Evolutionary conservation across 2,113 vertebrate species (phyloP), one percentile per base, ranked within the genome.

Genomic region (Bothrops jararaca): DNA sequence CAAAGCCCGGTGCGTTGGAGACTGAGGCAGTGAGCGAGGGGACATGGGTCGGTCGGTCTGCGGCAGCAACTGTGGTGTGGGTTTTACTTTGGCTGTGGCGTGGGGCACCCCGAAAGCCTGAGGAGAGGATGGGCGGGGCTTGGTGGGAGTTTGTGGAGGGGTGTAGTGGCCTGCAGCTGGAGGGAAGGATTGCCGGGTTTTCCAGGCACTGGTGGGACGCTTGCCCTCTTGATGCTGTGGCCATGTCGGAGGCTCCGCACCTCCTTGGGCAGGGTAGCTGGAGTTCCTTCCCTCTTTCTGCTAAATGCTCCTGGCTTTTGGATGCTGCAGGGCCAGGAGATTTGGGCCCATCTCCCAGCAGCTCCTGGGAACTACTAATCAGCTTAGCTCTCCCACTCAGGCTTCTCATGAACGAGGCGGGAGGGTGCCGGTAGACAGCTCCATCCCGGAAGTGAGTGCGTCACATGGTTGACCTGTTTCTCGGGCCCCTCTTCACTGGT

Each of bases 131-230:
- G 98, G 98, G 34, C 98, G 98, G 0, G 98, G 97, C 96, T 99
- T 99, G 74, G 98, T 98, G 1, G 99, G 99, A 0, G 99, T 99
- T 96, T 99, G 99, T 0, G 99, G 99, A 0, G 99, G 99, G 0
- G 99, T 99, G 96, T 99, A 98, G 80, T 98, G 98, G 92, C 94
- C 96, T 0, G 92, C 12, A 0, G 98, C 95, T 7, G 94, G 97
- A 0, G 92, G 97, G 94, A 99, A 98, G 15, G 98, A 97, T 96
- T 98, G 98, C 26, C 98, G 98, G 0, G 98, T 93, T 99, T 99
- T 57, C 98, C 98, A 0, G 98, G 99, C 3, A 99, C 98, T 0
- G 98, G 98, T 0, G 99, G 98, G 86, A 97, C 97, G 9, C 98
- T 98, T 57, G 98, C 98, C 26, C 98, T 97, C 95, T 98, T 98